phyloP scores from a whole-genome alignment of 1,140 invertebrate genomes.

The Hypothenemus hampei region DNA sequence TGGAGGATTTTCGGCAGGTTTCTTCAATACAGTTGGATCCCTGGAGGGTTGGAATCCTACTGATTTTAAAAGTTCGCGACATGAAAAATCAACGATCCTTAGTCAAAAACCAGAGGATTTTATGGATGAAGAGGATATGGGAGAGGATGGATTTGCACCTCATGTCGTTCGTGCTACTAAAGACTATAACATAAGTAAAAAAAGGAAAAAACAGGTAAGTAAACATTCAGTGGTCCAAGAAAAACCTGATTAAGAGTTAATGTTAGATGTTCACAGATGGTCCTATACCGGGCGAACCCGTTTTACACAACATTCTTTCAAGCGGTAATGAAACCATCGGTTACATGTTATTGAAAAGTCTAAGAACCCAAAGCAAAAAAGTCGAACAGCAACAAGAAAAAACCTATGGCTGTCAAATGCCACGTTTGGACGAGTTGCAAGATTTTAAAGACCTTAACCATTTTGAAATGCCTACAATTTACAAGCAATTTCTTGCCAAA shows the following conservation, averaged over 20 bases:
- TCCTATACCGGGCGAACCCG: slow-evolving; percentile 73
- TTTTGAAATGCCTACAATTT: slow-evolving; percentile 38
- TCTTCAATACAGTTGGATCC: slow-evolving; percentile 94
- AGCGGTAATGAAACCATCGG: slow-evolving; percentile 85
- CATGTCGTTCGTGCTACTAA: slow-evolving; percentile 70
- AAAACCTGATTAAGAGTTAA: neutral
- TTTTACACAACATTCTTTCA: slow-evolving; percentile 72
- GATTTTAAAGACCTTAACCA: slow-evolving; percentile 39
- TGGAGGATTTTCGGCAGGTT: slow-evolving; percentile 97
- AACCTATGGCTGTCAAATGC: slow-evolving; percentile 67
- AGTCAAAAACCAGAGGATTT: slow-evolving; percentile 82
- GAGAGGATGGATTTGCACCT: slow-evolving; percentile 93
- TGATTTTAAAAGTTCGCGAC: slow-evolving; percentile 85
- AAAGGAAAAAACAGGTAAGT: slow-evolving; percentile 49
- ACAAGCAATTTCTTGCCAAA: slow-evolving; percentile 47
- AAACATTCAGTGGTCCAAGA: too few relatives aligned
- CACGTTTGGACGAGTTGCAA: slow-evolving; percentile 46
- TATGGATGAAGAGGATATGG: slow-evolving; percentile 97
- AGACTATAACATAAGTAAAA: slow-evolving; percentile 57
- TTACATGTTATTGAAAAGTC: slow-evolving; percentile 74
- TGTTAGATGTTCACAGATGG: slow-evolving; percentile 50
- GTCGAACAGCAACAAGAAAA: slow-evolving; percentile 40
- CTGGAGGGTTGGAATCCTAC: slow-evolving; percentile 93
- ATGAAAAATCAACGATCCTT: slow-evolving; percentile 55
- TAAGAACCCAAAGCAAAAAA: slow-evolving; percentile 75